Conservation (phyloP, 1,140 invertebrate genomes). For the Stegodyphus dumicola region DNA sequence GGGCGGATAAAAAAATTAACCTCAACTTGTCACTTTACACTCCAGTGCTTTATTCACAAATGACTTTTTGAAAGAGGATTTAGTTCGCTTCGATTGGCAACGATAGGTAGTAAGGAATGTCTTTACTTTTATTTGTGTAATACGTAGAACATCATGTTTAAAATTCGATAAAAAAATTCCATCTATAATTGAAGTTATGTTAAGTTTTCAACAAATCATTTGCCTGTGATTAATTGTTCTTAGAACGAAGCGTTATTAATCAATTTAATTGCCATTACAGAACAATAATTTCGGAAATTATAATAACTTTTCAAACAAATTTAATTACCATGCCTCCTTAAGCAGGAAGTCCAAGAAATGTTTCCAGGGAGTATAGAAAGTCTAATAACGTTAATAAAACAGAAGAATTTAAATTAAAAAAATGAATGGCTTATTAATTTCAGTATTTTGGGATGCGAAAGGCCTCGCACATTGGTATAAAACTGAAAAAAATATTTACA, state of each 20-base stretch:
- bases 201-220: constrained; percentile 12
- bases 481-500: no score
- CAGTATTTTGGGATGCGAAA: no score
- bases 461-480: no score
- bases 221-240: constrained; percentile 31
- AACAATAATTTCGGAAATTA: no score
- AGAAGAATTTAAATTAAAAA: no score
- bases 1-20: constrained; percentile 16
- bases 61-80: neutral
- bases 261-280: constrained; percentile 9
- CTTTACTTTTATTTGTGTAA: neutral
- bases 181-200: neutral
- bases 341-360: no score
- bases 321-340: no score
- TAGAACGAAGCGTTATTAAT: constrained; percentile 11
- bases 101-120: constrained; percentile 11
- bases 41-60: constrained; percentile 11
- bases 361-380: no score
- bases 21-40: constrained; percentile 16
- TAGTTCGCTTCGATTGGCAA: constrained; percentile 16
- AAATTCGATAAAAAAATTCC: neutral
- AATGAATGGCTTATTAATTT: no score
- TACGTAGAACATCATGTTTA: no score
- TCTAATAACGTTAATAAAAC: no score
- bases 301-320: no score